A percentile compares a stretch with the other conserved stretches of the same genome.
Evolutionary conservation across 2,113 vertebrate species (phyloP).

Genomic region (Chinchilla lanigera): DNA sequence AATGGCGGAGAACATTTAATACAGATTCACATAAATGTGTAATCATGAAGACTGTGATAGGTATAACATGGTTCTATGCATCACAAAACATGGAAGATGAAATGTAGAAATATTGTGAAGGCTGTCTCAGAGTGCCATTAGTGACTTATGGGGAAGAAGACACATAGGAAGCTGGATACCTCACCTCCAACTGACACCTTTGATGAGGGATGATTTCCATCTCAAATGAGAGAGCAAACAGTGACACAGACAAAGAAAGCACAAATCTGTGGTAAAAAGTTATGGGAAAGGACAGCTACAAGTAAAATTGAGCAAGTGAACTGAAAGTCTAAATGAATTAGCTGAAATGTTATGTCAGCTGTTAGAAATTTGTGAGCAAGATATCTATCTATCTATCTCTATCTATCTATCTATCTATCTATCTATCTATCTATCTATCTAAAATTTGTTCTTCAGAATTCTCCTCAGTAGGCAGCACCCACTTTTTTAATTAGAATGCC

Average conservation of each 20-base stretch:
- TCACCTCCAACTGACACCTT: neutral
- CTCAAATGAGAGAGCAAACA: neutral
- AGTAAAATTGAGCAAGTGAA: neutral
- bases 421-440: neutral
- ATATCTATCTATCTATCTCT: too few species aligned
- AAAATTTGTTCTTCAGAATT: neutral
- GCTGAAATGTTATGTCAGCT: neutral
- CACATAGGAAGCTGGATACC: neutral
- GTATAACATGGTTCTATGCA: neutral
- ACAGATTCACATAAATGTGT: constrained; percentile 22
- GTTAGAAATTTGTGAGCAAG: neutral
- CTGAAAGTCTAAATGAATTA: constrained; percentile 36
- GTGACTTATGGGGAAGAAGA: constrained; percentile 50
- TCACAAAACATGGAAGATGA: constrained; percentile 64
- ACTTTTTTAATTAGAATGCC: too few species aligned
- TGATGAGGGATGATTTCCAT: neutral
- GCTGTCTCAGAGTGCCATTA: neutral
- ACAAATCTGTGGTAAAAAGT: neutral
- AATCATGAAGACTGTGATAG: constrained; percentile 51
- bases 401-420: too few species aligned
- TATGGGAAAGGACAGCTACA: neutral
- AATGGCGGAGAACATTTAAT: constrained; percentile 46
- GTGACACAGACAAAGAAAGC: neutral
- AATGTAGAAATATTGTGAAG: constrained; percentile 35
- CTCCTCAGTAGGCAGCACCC: neutral